Evolutionary conservation across 2,113 vertebrate species (phyloP), one percentile per base, ranked within the genome.

Genomic region (Carassius auratus): DNA sequence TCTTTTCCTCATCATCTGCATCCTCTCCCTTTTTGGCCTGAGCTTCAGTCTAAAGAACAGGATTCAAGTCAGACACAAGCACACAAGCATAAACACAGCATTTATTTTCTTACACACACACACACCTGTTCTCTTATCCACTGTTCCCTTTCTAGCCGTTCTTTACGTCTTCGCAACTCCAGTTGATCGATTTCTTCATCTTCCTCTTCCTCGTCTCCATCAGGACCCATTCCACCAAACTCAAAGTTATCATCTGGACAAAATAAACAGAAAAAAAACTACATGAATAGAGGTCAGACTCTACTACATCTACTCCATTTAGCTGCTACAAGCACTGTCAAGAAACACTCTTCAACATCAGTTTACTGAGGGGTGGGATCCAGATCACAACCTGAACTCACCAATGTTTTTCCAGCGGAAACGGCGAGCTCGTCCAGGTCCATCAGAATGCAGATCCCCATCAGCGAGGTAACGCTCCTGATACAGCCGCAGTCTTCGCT

Each of bases 381-480:
- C 68, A 5, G 14, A 75, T 30, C 13, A 62, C 7, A 3, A 23
- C 8, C 13, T 1, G 23, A 10, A n/a, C 86, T n/a, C 89, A 99
- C 98, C 96, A 19, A 97, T 96, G 83, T 98, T 97, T 85, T 96
- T 99, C 98, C 98, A 99, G 59, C 97, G 95, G 93, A 99, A 99
- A 66, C 92, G 96, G 5, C 98, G 97, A 62, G 89, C 96, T 62
- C 98, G 94, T 5, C 98, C 98, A 0, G 98, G 98, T 0, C 97
- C 97, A 0, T 99, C 97, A 0, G 96, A 98, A 87, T 99, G 97
- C 69, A 99, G 93, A 91, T 99, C 98, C 0, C 98, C 98, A 1
- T 99, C 97, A 0, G 95, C 93, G 15, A 99, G 96, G 91, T 97
- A 99, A 0, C 94, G 89, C 91, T 99, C 98, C 91, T 99, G 98